These are phyloP conservation scores for Felis catus DNA, from an alignment of 2,113 vertebrate species.

Conservation along the genomic window F.catus_Fca126_mat1.0 CM031413.1:15288001-15288500, in stretches of 20 bases:
- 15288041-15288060: neutral
- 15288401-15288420: neutral
- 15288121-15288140: neutral
- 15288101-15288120: neutral
- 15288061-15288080: neutral
- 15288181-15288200: neutral
- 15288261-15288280: neutral
- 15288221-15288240: neutral
- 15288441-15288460: neutral
- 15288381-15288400: too few species aligned
- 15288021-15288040: neutral
- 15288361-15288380: accelerated
- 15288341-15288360: neutral
- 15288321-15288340: neutral
- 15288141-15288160: neutral
- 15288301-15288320: neutral
- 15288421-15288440: neutral
- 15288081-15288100: neutral
- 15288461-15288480: neutral
- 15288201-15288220: neutral
- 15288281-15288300: neutral
- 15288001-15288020: neutral
- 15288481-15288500: neutral
- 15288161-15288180: neutral
- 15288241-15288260: neutral